Evolutionary conservation across 2,888 invertebrate species (phyloP), one percentile per base, ranked within the genome.

Genomic region (Blomia tropicalis): DNA sequence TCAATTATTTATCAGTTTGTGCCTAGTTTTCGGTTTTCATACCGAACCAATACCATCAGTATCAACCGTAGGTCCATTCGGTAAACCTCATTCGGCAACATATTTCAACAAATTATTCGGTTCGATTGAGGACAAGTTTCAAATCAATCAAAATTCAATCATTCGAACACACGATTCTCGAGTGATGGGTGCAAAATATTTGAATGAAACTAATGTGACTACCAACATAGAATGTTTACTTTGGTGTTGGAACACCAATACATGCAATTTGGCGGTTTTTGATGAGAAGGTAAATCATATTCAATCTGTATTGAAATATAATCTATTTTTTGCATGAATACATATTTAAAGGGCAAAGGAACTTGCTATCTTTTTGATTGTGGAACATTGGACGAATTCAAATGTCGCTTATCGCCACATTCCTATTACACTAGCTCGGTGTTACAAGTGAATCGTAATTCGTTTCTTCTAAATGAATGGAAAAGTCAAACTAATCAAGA

Each of bases 361-460:
- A 87, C 87, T 72, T 91, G 90, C 74, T 91, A 90, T 74, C 77
- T 91, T 67, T 91, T 91, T 75, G 83, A 85, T 74, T 91, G 91
- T 73, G 90, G 91, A 1, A 83, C 87, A 4, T 83, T 87, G 0
- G 61, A 64, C 19, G 60, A 65, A 7, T 67, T 66, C 23, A 85
- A 87, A 71, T 91, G 91, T 77, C 88, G 88, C 78, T 91, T 91
- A 73, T 88, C 89, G 1, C 80, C 82, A 65, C 90, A 91, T 74
- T 80, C 81, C 59, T 87, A 87, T 77, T 91, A 89, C 74, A 87
- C 85, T 66, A 88, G 68, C 41, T 69, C 68, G 2, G 43, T 68
- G 19, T 53, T 69, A 4, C 64, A 66, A 44, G 44, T 59, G 5
- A 81, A 81, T 72, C 77, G 82, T 67, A 71, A 72, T 64, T 67